Percentiles rank a stretch among this genome's conserved stretches.
These are phyloP conservation scores for Drosophila ochracea DNA, from an alignment of 2,888 invertebrate species.

Conservation along the genomic window DNA sequence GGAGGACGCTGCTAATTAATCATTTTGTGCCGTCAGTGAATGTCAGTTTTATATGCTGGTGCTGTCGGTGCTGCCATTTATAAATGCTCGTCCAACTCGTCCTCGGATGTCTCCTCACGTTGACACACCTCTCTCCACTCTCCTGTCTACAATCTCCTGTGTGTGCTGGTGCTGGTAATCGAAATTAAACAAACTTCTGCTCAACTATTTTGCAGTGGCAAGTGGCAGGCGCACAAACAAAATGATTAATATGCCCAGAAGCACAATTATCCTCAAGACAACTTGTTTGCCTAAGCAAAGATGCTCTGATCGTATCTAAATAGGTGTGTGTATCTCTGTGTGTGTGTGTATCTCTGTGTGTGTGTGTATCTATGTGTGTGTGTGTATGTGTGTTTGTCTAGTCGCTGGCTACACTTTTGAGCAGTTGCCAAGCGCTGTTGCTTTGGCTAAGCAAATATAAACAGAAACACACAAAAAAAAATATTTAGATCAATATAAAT, in stretches of 20 bases:
- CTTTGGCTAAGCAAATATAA: not conserved
- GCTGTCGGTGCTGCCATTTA: constrained; percentile 77
- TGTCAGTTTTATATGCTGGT: constrained; percentile 82
- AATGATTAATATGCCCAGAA: constrained; percentile 52
- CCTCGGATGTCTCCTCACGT: constrained; percentile 27
- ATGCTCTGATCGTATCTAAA: constrained; percentile 48
- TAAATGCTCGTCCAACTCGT: constrained; percentile 38
- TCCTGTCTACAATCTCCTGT: not conserved
- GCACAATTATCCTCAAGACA: constrained; percentile 42
- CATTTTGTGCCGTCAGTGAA: constrained; percentile 70
- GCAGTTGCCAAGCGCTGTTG: constrained; percentile 39
- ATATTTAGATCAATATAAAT: constrained; percentile 1
- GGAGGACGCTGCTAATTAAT: constrained; percentile 65
- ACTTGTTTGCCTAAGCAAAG: constrained; percentile 49
- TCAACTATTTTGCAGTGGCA: constrained; percentile 65
- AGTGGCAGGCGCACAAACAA: constrained; percentile 22
- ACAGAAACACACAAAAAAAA: not conserved
- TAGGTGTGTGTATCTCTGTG: constrained; percentile 9
- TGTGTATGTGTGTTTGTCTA: constrained; percentile 8
- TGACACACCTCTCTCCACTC: constrained; percentile 34
- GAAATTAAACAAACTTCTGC: constrained; percentile 78
- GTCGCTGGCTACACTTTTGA: constrained; percentile 22
- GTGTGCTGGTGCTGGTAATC: constrained; percentile 43
- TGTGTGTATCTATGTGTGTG: not conserved
- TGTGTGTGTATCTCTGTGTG: not conserved